Evolutionary conservation across 2,113 vertebrate genomes (phyloP), one percentile per base, ranked within the genome.

Genomic region (Ammodramus savannarum): DNA sequence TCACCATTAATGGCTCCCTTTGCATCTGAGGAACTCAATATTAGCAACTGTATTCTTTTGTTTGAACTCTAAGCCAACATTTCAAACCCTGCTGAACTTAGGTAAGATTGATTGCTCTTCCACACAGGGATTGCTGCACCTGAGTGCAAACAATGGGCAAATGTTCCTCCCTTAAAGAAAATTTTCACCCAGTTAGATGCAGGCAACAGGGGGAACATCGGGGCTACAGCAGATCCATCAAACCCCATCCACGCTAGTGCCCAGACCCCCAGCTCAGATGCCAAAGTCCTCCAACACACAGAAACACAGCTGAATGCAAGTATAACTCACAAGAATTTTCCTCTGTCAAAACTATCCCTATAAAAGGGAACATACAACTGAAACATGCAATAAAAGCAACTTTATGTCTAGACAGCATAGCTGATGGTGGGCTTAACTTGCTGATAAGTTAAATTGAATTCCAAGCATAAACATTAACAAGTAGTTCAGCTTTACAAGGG

Each of bases 171-270:
- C 34, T 57, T 14, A 10, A 32, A 29, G 48, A 41, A 62, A 91
- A 59, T 59, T 58, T 18, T 91, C 46, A 51, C 10, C 31, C 10
- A 59, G 22, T 38, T 22, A 65, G 27, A 25, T 78, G 21, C 13
- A 57, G 39, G 26, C 46, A 90, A 63, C 31, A 55, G 41, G 1
- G 2, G 23, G 29, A 23, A 38, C 31, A 22, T 10, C 1, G 22
- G 21, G 36, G 9, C 21, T 68, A 26, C 44, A 73, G n/a, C 19
- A 51, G 43, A 31, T 16, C 39, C 10, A 67, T 48, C 61, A 29
- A 38, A 59, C 32, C 63, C 8, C 1, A 8, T 7, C 14, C 32
- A 27, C 3, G 8, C 0, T 41, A 20, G 51, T 74, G 38, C 34
- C 55, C 43, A 36, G 49, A 69, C 3, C 23, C 38, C 39, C 43